Percentiles rank a stretch among this genome's conserved stretches.
Conservation (phyloP, 2,113 vertebrate genomes). For the Hyperopisus bebe region DNA sequence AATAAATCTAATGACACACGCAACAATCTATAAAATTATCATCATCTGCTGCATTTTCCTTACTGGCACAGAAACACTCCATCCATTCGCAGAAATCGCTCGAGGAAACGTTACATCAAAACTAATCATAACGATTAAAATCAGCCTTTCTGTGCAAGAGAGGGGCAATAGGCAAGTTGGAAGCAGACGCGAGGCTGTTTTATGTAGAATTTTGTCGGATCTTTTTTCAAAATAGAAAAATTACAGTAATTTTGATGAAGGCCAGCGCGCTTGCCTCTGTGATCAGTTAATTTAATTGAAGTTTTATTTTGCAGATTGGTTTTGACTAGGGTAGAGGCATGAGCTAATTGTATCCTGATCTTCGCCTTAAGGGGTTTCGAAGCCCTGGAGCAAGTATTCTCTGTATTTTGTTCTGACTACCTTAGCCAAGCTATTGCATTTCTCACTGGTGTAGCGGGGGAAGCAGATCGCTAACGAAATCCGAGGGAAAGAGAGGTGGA, state of each 20-base stretch:
- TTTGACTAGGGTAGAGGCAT: slow-evolving; percentile 89
- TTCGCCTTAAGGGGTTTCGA: slow-evolving; percentile 82
- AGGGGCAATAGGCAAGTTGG: slow-evolving; percentile 74
- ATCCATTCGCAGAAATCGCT: slow-evolving; percentile 89
- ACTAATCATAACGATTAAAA: slow-evolving; percentile 93
- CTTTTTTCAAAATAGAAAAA: slow-evolving; percentile 44
- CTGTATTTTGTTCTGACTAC: slow-evolving; percentile 82
- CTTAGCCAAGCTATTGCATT: slow-evolving; percentile 82
- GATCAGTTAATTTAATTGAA: slow-evolving; percentile 80
- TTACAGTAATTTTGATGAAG: slow-evolving; percentile 60
- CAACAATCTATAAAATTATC: slow-evolving; percentile 82
- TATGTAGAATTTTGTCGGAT: slow-evolving; percentile 53
- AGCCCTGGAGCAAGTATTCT: slow-evolving; percentile 81
- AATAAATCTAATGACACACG: slow-evolving; percentile 65
- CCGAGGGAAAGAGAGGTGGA: slow-evolving; percentile 54
- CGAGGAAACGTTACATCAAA: slow-evolving; percentile 86
- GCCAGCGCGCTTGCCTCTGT: slow-evolving; percentile 67
- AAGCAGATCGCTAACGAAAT: slow-evolving; percentile 72
- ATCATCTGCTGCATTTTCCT: slow-evolving; percentile 79
- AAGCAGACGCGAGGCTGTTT: slow-evolving; percentile 69
- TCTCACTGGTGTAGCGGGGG: slow-evolving; percentile 74
- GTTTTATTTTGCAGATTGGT: slow-evolving; percentile 90
- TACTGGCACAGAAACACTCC: slow-evolving; percentile 82
- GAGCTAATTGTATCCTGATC: slow-evolving; percentile 97
- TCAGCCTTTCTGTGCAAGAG: slow-evolving; percentile 82